phyloP scores from a whole-genome alignment of 2,888 invertebrate species.

The Diadegma fenestrale region DNA sequence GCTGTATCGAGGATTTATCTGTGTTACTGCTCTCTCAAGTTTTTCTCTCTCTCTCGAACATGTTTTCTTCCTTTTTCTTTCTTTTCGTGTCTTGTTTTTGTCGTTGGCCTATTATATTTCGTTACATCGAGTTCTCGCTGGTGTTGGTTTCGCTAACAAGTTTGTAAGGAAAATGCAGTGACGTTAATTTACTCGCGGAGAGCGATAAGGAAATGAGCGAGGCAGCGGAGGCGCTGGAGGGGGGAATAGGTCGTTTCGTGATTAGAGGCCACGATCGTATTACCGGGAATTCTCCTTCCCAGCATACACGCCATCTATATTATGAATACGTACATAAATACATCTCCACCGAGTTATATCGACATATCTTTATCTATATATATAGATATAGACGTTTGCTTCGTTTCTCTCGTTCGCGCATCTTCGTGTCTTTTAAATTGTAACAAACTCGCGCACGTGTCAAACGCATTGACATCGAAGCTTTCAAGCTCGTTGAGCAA shows the following conservation, averaged over 20 bases:
- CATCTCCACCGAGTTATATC: neutral
- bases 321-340: conserved; percentile 14
- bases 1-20: conserved; percentile 52
- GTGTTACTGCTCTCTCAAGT: conserved; percentile 7
- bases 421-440: conserved; percentile 50
- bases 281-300: conserved; percentile 38
- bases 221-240: neutral
- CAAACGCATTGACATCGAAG: conserved; percentile 64
- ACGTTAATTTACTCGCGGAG: conserved; percentile 43
- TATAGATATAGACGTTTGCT: neutral
- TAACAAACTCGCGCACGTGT: conserved; percentile 61
- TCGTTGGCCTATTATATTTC: conserved; percentile 16
- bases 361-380: conserved; percentile 4
- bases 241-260: conserved; percentile 33
- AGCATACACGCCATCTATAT: conserved; percentile 13
- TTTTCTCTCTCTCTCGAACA: conserved; percentile 35
- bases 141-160: conserved; percentile 30
- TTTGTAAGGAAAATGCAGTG: conserved; percentile 47
- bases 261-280: conserved; percentile 50
- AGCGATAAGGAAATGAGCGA: conserved; percentile 44
- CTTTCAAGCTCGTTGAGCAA: conserved; percentile 57
- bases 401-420: conserved; percentile 22
- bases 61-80: conserved; percentile 10
- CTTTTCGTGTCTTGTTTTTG: neutral
- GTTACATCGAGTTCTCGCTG: conserved; percentile 20